Evolutionary conservation across 2,888 invertebrate species (phyloP), one percentile per base, ranked within the genome.

Genomic region (Melolontha melolontha): DNA sequence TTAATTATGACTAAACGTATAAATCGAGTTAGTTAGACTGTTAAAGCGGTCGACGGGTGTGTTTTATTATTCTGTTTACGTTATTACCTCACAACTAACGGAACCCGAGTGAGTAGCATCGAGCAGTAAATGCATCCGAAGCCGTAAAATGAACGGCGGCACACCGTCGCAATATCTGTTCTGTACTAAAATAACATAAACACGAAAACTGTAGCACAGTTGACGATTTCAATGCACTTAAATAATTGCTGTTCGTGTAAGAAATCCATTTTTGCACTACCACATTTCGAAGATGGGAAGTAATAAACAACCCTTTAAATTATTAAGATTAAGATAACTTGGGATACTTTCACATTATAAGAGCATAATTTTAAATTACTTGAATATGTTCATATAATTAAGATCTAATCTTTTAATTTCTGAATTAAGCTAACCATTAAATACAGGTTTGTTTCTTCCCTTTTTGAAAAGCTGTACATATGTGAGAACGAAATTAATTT

Each of bases 1-100:
- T 68, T 68, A 65, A 68, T 68, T 68, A 57, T 65, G 50, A 44
- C 42, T 68, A 65, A 68, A 66, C 42, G 65, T 59, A 50, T 66
- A 66, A 66, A 57, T 50, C 57, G 49, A 47, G 59, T 57, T 51
- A 64, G 64, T 49, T 49, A 55, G 66, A 55, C 39, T 50, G 50
- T 59, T 66, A 57, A 59, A 59, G 57, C 34, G 55, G 66, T 66
- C 49, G 66, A 41, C 57, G 49, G 22, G 16, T 57, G 57, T 50
- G 41, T 66, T 66, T 66, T 66, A 57, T 59, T 50, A 66, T 66
- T 66, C 40, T 49, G 66, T 66, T 66, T 57, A 55, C 57, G 66
- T 55, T 29, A 49, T 59, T 66, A 49, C 55, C 41, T 49, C 57
- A 57, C 50, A 41, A 49, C 57, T 14, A 47, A 49, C 66, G 57